These are phyloP conservation scores for Parnassius smintheus DNA, from an alignment of 2,888 invertebrate species.

Conservation along the genomic window DNA sequence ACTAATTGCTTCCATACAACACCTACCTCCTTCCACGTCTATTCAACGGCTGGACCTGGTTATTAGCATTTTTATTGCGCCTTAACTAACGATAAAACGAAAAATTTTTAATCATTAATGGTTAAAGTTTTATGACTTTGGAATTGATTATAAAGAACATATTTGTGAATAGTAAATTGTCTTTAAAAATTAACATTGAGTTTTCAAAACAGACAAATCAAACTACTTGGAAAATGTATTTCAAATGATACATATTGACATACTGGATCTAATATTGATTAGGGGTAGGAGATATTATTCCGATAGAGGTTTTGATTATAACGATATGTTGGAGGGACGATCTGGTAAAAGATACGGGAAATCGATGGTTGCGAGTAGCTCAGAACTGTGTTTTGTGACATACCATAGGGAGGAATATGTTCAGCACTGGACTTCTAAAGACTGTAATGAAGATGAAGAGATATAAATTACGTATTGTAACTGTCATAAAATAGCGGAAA, in stretches of 20 bases:
- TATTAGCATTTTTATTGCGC: conserved; percentile 26
- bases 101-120: conserved; percentile 3
- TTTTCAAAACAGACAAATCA: conserved; percentile 1
- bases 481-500: no score
- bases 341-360: no score
- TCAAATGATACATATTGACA: background rate
- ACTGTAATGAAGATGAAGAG: no score
- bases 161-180: background rate
- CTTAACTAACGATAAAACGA: conserved; percentile 9
- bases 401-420: no score
- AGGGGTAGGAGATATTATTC: background rate
- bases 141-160: conserved; percentile 11
- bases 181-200: background rate
- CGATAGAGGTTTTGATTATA: background rate
- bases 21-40: conserved; percentile 30
- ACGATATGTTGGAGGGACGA: no score
- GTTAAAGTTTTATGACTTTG: conserved; percentile 16
- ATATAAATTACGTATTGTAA: no score
- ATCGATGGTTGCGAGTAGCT: no score
- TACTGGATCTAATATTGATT: background rate
- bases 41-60: conserved; percentile 4
- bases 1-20: conserved; percentile 49
- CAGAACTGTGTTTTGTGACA: no score
- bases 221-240: background rate
- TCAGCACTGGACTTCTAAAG: no score